A percentile compares a stretch with the other conserved stretches of the same genome.
These are phyloP conservation scores for Dioctria linearis DNA, from an alignment of 2,888 invertebrate genomes.

Conservation along the genomic window DNA sequence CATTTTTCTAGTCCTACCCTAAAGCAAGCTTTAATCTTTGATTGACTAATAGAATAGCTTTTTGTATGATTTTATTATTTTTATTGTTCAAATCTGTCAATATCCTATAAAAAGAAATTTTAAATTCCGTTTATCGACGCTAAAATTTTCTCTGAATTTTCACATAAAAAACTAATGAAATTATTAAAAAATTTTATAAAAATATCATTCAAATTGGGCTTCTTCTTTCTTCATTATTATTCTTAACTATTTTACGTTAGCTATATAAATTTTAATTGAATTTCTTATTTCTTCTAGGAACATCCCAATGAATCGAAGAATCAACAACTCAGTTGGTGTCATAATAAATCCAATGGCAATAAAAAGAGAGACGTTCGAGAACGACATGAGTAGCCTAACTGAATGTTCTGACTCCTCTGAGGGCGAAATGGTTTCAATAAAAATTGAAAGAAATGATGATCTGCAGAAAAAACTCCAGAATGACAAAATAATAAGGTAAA, in stretches of 20 bases:
- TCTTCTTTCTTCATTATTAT: too few relatives aligned
- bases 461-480: constrained; percentile 36
- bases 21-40: too few relatives aligned
- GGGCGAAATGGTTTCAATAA: constrained; percentile 54
- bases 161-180: too few relatives aligned
- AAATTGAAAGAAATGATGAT: constrained; percentile 47
- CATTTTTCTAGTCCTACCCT: too few relatives aligned
- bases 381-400: constrained; percentile 55
- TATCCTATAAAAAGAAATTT: too few relatives aligned
- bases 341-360: constrained; percentile 47
- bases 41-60: too few relatives aligned
- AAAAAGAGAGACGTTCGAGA: constrained; percentile 54
- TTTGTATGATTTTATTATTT: too few relatives aligned
- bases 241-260: background rate
- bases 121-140: too few relatives aligned
- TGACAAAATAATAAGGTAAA: constrained; percentile 56
- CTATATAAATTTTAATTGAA: constrained; percentile 9
- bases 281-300: constrained; percentile 16
- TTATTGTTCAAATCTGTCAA: too few relatives aligned
- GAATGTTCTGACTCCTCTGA: constrained; percentile 53
- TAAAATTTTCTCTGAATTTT: too few relatives aligned
- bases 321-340: constrained; percentile 25
- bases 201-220: too few relatives aligned
- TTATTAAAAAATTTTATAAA: too few relatives aligned
- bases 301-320: constrained; percentile 18